Conservation (phyloP, 2,113 vertebrate genomes). For the Ornithorhynchus anatinus region DNA sequence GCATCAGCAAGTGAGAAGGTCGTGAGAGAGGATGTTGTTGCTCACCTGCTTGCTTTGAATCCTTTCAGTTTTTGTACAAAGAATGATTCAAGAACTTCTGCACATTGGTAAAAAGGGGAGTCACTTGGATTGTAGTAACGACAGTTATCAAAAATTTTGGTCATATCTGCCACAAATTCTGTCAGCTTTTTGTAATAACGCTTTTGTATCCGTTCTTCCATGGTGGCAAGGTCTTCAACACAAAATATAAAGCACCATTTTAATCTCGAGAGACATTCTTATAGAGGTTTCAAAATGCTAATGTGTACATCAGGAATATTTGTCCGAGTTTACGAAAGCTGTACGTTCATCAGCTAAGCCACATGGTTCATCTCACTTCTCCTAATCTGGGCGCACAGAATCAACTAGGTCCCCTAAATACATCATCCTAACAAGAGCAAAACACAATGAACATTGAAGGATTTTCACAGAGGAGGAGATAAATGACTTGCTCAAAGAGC, state of each 20-base stretch:
- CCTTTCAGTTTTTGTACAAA: constrained; percentile 99
- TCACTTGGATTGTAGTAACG: constrained; percentile 99
- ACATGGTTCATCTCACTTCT: too few relatives aligned
- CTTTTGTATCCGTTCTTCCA: constrained; percentile 92
- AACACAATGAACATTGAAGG: too few relatives aligned
- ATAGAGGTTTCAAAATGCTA: background rate
- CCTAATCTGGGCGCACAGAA: too few relatives aligned
- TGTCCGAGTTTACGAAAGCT: too few relatives aligned
- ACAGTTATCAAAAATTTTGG: constrained; percentile 99
- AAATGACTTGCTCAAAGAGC: too few relatives aligned
- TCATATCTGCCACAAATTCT: constrained; percentile 98
- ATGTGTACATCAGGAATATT: background rate
- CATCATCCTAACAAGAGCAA: too few relatives aligned
- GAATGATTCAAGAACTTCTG: constrained; percentile 95
- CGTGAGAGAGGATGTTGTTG: background rate
- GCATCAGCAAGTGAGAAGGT: background rate
- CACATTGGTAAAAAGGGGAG: constrained; percentile 97
- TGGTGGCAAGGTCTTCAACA: constrained; percentile 92
- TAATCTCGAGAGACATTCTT: background rate
- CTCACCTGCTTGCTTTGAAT: constrained; percentile 99
- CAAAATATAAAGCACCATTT: constrained; percentile 28
- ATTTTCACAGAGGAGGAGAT: too few relatives aligned
- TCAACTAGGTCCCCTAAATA: too few relatives aligned
- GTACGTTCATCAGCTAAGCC: too few relatives aligned
- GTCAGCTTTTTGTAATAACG: constrained; percentile 97